Base-by-base conservation (phyloP, 2,888 invertebrate species). In the Troides aeacus region DNA sequence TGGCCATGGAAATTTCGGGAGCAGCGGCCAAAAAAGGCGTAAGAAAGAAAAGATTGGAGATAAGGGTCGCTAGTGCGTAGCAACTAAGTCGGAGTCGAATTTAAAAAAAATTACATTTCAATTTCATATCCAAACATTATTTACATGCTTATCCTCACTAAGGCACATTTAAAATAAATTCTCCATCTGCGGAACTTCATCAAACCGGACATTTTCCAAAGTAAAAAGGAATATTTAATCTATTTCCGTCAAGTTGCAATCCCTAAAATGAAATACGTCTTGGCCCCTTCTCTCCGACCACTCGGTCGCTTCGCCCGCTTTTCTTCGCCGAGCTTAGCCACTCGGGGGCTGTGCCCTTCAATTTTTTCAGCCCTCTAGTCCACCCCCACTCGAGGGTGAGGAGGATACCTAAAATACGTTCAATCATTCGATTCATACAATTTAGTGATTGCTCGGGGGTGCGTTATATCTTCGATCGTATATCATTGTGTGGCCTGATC, bases 281-380 rank as follows among this genome's bases (percentile, higher is more conserved):
- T 15, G 56, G 24, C 23, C 58, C 58, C 68, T 42, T 15, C 42
- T 17, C 56, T 56, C 23, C 42, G 30, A 58, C 46, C 24, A 15
- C 59, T 21, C 24, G 59, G 63, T 50, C 59, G 64, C 18, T 60
- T 56, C 39, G 7, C 59, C 64, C 39, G 63, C 63, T 36, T 53
- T 60, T 64, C 53, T 59, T 68, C 21, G 21, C 12, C 30, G 58
- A 46, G 46, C 46, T 66, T 59, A 59, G 5, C 56, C 10, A 59
- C 18, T 50, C 56, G 53, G 50, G 60, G 68, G 68, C 12, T 21
- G 64, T 72, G 72, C 73, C 75, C 72, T 71, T 72, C 66, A 71
- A 69, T 70, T 71, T 70, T 73, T 62, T 69, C 64, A 71, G 62
- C 74, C 75, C 76, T 72, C 71, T 68, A 72, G 66, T 63, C 66